A percentile compares a stretch with the other conserved stretches of the same genome.
Conservation (phyloP, 2,113 vertebrate species). For the Cariama cristata region DNA sequence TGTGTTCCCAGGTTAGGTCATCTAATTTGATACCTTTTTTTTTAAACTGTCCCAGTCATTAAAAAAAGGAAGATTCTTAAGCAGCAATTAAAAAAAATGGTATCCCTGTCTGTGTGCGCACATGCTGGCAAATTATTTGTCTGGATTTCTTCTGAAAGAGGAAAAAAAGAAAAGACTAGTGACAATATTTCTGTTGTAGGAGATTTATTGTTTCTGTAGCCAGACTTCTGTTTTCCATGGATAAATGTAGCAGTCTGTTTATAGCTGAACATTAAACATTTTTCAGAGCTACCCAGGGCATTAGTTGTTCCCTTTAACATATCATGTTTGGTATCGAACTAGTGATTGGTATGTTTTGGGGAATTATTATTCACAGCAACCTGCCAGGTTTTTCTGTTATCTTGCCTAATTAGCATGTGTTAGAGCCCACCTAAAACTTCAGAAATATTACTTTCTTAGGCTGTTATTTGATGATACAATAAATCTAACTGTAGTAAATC, state of each 20-base stretch:
- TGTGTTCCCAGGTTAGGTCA: accelerated
- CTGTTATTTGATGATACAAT: not conserved
- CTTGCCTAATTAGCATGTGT: not conserved
- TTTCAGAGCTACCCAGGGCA: not conserved
- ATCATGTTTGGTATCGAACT: not conserved
- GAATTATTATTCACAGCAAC: not conserved
- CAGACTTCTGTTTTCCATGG: slow-evolving; percentile 7
- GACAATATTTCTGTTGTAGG: not conserved
- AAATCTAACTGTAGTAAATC: not conserved
- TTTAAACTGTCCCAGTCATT: too few species aligned
- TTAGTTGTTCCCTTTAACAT: not conserved
- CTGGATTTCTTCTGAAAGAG: not conserved
- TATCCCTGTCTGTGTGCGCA: not conserved
- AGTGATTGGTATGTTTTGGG: not conserved
- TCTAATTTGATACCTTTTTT: not conserved
- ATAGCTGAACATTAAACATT: not conserved
- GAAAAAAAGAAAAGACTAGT: not conserved
- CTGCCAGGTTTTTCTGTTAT: not conserved
- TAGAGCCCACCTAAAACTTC: not conserved
- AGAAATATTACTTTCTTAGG: not conserved
- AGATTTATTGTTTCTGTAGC: not conserved
- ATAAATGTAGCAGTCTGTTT: not conserved
- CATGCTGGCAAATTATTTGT: not conserved
- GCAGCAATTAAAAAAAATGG: not conserved
- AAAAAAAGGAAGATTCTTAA: not conserved